Evolutionary conservation across 2,113 vertebrate genomes (phyloP), one percentile per base, ranked within the genome.

Genomic region (Neolamprologus sp.): DNA sequence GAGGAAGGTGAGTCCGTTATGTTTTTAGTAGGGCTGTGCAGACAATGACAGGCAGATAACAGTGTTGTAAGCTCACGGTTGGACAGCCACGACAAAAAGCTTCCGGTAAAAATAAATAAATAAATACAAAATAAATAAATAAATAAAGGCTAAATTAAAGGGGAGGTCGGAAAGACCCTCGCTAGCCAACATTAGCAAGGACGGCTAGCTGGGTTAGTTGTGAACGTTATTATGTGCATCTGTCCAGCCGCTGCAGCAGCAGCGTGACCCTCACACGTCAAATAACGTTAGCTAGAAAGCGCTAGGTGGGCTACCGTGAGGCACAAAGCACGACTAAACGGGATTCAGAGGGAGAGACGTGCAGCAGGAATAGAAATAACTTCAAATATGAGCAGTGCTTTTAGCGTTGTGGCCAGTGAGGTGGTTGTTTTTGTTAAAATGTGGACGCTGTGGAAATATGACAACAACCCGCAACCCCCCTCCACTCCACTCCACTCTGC

Each of bases 1-100:
- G 96, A 98, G 98, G 97, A 98, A 98, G 98, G 98, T 98, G 96
- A 88, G 84, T 85, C 92, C 92, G 92, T 93, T 94, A 91, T 94
- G 87, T 92, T 87, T 87, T 78, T 33, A 87, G 55, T 80, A 26
- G 63, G n/a, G 57, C 73, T 35, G 75, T 12, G 13, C 54, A 79
- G 79, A 93, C 93, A 91, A 90, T 90, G 90, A 93, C 88, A 78
- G 82, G 65, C 86, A 79, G 57, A 82, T 73, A 89, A 89, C 86
- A 23, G 54, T 28, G 81, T 40, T 33, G 57, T 84, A 80, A 91
- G 71, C 60, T 51, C 21, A 21, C 11, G 71, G 57, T 23, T 51
- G 81, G 53, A 28, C 17, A 45, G 40, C 37, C 60, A 21, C 42
- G n/a, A 35, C 37, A 49, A 10, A 87, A 79, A 57, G 37, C 47